Conservation (phyloP, 2,113 vertebrate genomes). For the Numida meleagris region DNA sequence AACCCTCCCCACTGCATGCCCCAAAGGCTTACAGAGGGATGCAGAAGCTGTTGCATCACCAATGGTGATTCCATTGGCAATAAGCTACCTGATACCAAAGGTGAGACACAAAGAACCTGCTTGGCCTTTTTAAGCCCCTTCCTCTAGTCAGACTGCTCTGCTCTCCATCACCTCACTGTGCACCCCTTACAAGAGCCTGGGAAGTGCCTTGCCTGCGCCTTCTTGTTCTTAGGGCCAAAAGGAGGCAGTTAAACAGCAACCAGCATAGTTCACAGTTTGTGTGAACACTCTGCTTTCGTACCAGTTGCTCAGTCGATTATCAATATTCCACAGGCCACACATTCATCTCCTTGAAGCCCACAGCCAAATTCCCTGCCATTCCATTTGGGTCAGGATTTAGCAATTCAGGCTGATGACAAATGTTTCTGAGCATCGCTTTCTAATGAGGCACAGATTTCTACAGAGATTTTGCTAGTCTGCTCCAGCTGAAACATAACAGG, state of each 20-base stretch:
- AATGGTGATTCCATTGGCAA: not conserved
- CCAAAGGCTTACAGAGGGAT: not conserved
- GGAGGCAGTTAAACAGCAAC: not conserved
- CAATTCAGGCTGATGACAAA: constrained; percentile 16
- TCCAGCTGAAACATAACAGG: not conserved
- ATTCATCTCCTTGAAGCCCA: not conserved
- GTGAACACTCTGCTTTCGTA: not conserved
- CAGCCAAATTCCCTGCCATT: not conserved
- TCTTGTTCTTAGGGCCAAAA: not conserved
- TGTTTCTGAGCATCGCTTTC: constrained; percentile 22
- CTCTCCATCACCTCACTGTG: not conserved
- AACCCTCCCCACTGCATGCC: not conserved
- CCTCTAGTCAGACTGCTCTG: not conserved
- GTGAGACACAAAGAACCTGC: not conserved
- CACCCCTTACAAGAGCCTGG: not conserved
- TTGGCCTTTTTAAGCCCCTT: not conserved
- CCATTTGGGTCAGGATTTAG: not conserved
- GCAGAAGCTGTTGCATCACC: not conserved
- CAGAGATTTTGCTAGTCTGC: constrained; percentile 14
- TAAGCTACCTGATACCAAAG: not conserved
- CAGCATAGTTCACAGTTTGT: not conserved
- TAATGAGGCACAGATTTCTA: constrained; percentile 51
- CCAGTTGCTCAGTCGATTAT: constrained; percentile 15
- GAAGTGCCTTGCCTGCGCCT: not conserved
- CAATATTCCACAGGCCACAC: not conserved